Base-by-base conservation (phyloP, 2,797 vertebrate genomes). In the Holocentrus rufus region DNA sequence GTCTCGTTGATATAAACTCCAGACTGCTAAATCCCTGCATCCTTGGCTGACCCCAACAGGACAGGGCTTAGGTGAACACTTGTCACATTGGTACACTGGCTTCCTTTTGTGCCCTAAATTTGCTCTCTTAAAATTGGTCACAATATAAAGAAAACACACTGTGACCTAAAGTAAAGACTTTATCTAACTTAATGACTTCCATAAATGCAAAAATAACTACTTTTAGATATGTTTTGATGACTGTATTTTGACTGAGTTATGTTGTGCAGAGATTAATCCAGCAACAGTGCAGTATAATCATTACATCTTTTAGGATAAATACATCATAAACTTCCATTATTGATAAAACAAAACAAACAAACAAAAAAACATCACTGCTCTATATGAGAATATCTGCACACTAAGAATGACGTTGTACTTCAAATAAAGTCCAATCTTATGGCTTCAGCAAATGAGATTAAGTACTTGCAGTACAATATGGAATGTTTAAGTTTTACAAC, bases 381-480 rank as follows among this genome's bases (percentile, higher is more conserved):
- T 20, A 55, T 18, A 47, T 64, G 20, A 14, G 39, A 30, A 3
- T 39, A 69, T 80, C 27, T 81, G 74, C 57, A 69, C 30, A 56
- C 27, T 73, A 61, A 79, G 25, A 62, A 82, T 81, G 69, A 83
- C 76, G 56, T 55, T 75, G 74, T 61, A 80, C 5, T 8, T 55
- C 3, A 57, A 36, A 73, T 64, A 15, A 69, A 74, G 17, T 27
- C 49, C 65, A 60, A 8, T 64, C 27, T 27, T 70, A 50, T 62
- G 39, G 5, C 64, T 67, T 72, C 52, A 72, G 67, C 50, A 85
- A 88, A 90, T 84, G 47, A 81, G 86, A 90, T 89, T 87, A 85
- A 62, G 22, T 64, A 42, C 74, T 69, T 74, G 74, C 15, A 11
- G 18, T 34, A 30, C 18, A 57, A 80, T 83, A 86, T 79, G 85